Evolutionary conservation across 2,797 vertebrate species (phyloP), one percentile per base, ranked within the genome.

Genomic region (Poeciliopsis gracilis): DNA sequence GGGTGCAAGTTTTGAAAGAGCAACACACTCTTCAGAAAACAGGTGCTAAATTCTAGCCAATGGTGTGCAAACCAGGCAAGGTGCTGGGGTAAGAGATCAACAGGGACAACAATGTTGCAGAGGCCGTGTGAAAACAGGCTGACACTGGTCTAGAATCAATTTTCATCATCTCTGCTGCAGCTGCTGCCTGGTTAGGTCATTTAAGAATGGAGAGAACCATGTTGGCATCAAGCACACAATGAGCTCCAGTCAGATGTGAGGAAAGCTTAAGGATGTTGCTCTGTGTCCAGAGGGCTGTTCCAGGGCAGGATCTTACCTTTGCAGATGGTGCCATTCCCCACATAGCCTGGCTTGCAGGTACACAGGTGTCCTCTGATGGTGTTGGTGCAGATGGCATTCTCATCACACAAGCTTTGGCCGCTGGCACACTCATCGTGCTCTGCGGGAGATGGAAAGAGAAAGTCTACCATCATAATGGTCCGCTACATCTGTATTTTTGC

Each of bases 321-420:
- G 92, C 97, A 99, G 94, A 96, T 88, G 94, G 97, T 98, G 74
- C 98, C 97, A 0, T 98, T 98, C 46, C 98, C 97, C 89, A 98
- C 95, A 0, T 97, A 98, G 47, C 98, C 98, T 0, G 97, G 97
- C 86, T 97, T 97, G 94, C 98, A 98, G 93, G 97, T 98, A 85
- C 98, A 99, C 95, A 96, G 96, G 86, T 98, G 97, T 75, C 97
- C 97, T 86, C 95, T 93, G 90, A 98, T 94, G 33, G 97, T 97
- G 91, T 98, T 98, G 51, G 97, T 97, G 88, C 98, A 99, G 95
- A 98, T 97, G 82, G 97, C 97, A 0, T 97, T 97, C 86, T 95
- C 93, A 43, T 98, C 97, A 80, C 98, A 98, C 83, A 86, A 92
- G 86, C 95, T 96, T 83, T 92, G 93, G 75, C 93, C 80, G 0